phyloP scores from a whole-genome alignment of 2,888 invertebrate genomes.

The Standfussiana lucernea region DNA sequence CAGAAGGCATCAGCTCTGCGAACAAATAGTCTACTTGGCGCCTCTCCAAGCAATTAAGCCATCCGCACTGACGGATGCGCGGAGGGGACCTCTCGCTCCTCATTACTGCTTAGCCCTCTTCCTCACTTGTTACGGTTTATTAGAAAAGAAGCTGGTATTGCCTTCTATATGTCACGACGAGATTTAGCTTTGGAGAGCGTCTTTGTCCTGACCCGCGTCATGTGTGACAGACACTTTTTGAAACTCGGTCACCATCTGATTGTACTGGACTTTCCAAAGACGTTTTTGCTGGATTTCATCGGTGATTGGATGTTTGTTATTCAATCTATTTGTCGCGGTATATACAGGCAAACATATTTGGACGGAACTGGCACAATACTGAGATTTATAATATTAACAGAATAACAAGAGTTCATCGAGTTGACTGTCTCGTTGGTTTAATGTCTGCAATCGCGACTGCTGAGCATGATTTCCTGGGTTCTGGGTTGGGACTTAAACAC shows the following conservation, averaged over 20 bases:
- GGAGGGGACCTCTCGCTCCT: slow-evolving; percentile 59
- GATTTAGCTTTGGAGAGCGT: neutral
- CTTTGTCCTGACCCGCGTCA: neutral
- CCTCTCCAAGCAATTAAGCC: slow-evolving; percentile 76
- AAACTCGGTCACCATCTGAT: neutral
- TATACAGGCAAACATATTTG: neutral
- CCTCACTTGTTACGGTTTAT: slow-evolving; percentile 44
- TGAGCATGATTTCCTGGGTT: too few relatives aligned
- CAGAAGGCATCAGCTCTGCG: slow-evolving; percentile 67
- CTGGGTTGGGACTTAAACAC: too few relatives aligned
- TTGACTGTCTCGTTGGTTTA: too few relatives aligned
- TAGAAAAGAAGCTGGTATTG: slow-evolving; percentile 46
- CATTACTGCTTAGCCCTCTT: slow-evolving; percentile 61
- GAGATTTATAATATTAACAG: neutral
- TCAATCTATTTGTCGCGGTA: neutral
- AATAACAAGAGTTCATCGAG: too few relatives aligned
- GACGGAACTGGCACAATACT: neutral
- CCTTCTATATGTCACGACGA: neutral
- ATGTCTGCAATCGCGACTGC: too few relatives aligned
- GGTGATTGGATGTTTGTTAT: neutral
- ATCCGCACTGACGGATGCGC: slow-evolving; percentile 67
- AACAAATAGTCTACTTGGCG: slow-evolving; percentile 75
- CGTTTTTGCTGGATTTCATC: neutral
- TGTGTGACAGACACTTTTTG: neutral
- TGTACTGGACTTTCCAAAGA: neutral